Percentiles rank a stretch among this genome's conserved stretches.
Conservation (phyloP, 2,797 vertebrate species). For the Pseudomugil gertrudae region DNA sequence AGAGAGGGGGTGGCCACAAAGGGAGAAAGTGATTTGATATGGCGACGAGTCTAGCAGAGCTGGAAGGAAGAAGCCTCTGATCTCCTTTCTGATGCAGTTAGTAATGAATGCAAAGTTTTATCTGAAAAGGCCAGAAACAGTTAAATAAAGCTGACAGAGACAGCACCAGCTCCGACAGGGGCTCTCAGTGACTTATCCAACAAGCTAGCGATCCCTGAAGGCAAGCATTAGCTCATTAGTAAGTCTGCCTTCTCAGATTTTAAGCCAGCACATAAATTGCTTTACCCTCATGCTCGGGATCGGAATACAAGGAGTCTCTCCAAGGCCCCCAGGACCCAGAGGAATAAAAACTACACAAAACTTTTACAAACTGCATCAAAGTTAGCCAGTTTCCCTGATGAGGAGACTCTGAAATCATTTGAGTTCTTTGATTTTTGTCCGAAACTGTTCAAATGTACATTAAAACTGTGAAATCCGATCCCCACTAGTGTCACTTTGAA, state of each 20-base stretch:
- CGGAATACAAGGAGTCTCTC: slow-evolving; percentile 31
- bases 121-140: slow-evolving; percentile 12
- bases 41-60: slow-evolving; percentile 27
- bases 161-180: neutral
- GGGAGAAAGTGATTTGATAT: slow-evolving; percentile 41
- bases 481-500: neutral
- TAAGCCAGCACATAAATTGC: slow-evolving; percentile 40
- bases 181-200: slow-evolving; percentile 6
- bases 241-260: slow-evolving; percentile 37
- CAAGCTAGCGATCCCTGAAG: slow-evolving; percentile 30
- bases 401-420: neutral
- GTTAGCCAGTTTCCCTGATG: neutral
- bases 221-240: slow-evolving; percentile 45
- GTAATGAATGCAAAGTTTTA: slow-evolving; percentile 5
- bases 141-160: neutral
- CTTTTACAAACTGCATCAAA: neutral
- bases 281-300: slow-evolving; percentile 40
- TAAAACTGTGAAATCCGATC: neutral
- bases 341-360: slow-evolving; percentile 26
- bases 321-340: slow-evolving; percentile 27
- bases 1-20: slow-evolving; percentile 50
- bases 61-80: slow-evolving; percentile 44
- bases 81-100: slow-evolving; percentile 23
- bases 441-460: neutral
- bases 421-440: neutral